Evolutionary conservation across 35 echinoderm and acorn worm genomes (phyloP), one percentile per base, ranked within the genome.

Genomic region (Stichopus chloronotus): DNA sequence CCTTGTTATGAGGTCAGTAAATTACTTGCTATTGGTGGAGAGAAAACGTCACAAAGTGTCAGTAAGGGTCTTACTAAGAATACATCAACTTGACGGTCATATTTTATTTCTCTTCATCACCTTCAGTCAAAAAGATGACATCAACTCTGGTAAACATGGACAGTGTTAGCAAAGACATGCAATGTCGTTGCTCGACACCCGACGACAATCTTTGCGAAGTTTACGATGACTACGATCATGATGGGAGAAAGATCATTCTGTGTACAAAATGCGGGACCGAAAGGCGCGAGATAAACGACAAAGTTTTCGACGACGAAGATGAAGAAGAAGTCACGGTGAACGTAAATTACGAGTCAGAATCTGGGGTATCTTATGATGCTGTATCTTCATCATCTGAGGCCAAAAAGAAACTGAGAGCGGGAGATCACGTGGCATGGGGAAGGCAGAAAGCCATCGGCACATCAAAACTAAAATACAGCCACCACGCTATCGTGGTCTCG

Each of bases 371-470:
- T 21, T 57, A 1, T 56, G 4, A 5, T 63, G 55, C 2, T 9
- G 59, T 87, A 20, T 19, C 0, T 59, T 20, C 8, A 59, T 5
- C 54, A 24, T 10, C 12, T 17, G 56, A 68, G 25, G 86, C 59
- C 11, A 24, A 0, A 19, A 63, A 13, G 17, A 12, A 24, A n/a
- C 6, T 88, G 3, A 16, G 2, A 63, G 58, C 21, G 4, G 86
- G 86, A 17, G 86, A 88, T 63, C 58, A 88, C 12, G 58, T 88
- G 22, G 86, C 86, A 10, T 88, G 86, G 86, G 22, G 10, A 8
- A 88, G 86, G 61, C 10, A 61, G 84, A 83, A 83, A 53, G 19
- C 6, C 14, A 53, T 0, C 13, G 12, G 0, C 16, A 11, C 0
- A 17, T 19, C 10, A 83, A 20, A 9, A 5, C 43, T 83, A 14